Evolutionary conservation across 2,888 invertebrate genomes (phyloP).

Genomic region (Cordilura impudica): DNA sequence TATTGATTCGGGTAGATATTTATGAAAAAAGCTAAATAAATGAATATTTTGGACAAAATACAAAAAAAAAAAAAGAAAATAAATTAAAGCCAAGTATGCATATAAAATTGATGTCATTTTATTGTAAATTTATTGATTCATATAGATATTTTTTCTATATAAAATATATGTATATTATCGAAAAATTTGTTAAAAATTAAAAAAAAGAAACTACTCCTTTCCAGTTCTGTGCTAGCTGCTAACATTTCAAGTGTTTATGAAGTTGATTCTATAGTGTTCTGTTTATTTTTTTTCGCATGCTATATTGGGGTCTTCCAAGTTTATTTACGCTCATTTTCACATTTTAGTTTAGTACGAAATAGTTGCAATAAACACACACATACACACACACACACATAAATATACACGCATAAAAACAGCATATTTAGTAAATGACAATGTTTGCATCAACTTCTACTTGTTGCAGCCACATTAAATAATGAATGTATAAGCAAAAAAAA

Average conservation of each 20-base stretch:
- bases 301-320: slow-evolving; percentile 57
- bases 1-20: no score
- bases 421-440: slow-evolving; percentile 76
- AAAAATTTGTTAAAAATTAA: no score
- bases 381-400: not conserved
- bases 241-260: slow-evolving; percentile 72
- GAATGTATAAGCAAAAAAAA: slow-evolving; percentile 46
- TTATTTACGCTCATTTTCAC: slow-evolving; percentile 64
- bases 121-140: no score
- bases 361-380: slow-evolving; percentile 15
- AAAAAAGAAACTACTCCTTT: no score
- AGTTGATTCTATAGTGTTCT: slow-evolving; percentile 71
- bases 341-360: slow-evolving; percentile 46
- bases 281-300: slow-evolving; percentile 59
- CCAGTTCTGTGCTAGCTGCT: slow-evolving; percentile 13
- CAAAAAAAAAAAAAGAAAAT: no score
- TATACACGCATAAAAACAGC: slow-evolving; percentile 69
- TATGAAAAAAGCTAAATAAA: no score
- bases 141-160: no score
- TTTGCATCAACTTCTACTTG: slow-evolving; percentile 65
- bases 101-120: no score
- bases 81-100: no score
- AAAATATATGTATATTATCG: no score
- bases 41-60: no score
- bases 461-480: slow-evolving; percentile 44